A percentile compares a stretch with the other conserved stretches of the same genome.
phyloP scores from a whole-genome alignment of 2,888 invertebrate genomes.

The Patella ulyssiponensis region DNA sequence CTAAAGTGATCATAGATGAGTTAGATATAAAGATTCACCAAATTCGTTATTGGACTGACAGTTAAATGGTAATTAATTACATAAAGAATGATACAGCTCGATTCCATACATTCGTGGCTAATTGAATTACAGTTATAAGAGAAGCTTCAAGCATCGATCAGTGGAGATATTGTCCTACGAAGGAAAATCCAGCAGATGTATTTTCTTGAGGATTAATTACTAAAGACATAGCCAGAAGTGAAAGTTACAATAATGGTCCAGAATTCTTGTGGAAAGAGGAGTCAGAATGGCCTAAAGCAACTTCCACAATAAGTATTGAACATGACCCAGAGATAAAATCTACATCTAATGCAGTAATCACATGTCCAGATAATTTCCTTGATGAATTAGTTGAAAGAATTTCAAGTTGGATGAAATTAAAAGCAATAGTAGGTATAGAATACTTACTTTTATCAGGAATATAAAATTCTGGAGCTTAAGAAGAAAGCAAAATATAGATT shows the following conservation, averaged over 20 bases:
- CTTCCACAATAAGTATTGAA: neutral
- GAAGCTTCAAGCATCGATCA: neutral
- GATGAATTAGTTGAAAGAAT: no score
- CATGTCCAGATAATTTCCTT: no score
- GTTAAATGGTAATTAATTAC: neutral
- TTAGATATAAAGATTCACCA: no score
- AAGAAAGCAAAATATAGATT: no score
- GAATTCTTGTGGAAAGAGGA: no score
- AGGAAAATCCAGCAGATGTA: no score
- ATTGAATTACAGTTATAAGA: neutral
- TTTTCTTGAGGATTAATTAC: neutral
- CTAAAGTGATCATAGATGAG: no score
- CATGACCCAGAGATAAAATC: neutral
- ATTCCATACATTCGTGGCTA: conserved; percentile 19
- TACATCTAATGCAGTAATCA: neutral
- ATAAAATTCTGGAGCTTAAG: no score
- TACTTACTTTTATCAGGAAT: no score
- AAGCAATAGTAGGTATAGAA: no score
- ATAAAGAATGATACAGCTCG: conserved; percentile 12
- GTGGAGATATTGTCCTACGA: neutral
- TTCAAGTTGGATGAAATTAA: no score
- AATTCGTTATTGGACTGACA: no score
- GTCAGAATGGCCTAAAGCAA: neutral
- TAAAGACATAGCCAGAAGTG: neutral
- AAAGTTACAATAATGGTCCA: neutral